These are phyloP conservation scores for Sarcophaga rosellei DNA, from an alignment of 2,888 invertebrate genomes.

Conservation along the genomic window DNA sequence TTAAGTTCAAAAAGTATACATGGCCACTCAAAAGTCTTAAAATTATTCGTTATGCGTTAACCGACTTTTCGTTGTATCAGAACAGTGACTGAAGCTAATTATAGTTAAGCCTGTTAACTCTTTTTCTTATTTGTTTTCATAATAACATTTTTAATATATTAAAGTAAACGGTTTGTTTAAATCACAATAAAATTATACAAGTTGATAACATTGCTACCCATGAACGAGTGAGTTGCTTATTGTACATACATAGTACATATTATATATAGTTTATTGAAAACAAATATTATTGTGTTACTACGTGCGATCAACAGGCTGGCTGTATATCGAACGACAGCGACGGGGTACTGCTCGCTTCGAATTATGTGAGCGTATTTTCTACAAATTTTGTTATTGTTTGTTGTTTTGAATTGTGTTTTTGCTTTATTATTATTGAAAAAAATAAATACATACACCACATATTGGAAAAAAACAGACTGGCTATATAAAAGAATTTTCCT, in stretches of 20 bases:
- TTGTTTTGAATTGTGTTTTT: slow-evolving; percentile 50
- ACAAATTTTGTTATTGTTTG: slow-evolving; percentile 27
- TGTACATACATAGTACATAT: slow-evolving; percentile 1
- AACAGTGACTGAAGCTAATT: too few species aligned
- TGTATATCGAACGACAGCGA: background rate
- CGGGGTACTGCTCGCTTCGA: background rate
- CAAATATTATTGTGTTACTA: slow-evolving; percentile 52
- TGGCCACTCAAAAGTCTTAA: too few species aligned
- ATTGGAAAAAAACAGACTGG: slow-evolving; percentile 49
- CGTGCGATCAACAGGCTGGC: slow-evolving; percentile 45
- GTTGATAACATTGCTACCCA: slow-evolving; percentile 11
- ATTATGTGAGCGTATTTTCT: slow-evolving; percentile 38
- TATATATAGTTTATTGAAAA: background rate
- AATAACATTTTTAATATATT: background rate
- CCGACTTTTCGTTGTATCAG: too few species aligned
- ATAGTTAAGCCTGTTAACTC: too few species aligned
- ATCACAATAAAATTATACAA: background rate
- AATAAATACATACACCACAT: slow-evolving; percentile 18
- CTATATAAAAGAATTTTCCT: slow-evolving; percentile 74
- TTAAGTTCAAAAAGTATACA: too few species aligned
- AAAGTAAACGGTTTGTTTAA: background rate
- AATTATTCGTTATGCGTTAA: too few species aligned
- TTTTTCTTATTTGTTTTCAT: too few species aligned
- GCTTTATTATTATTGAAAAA: slow-evolving; percentile 8
- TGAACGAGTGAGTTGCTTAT: slow-evolving; percentile 8